Evolutionary conservation across 2,888 invertebrate genomes (phyloP).

Genomic region (Synanthedon tipuliformis): DNA sequence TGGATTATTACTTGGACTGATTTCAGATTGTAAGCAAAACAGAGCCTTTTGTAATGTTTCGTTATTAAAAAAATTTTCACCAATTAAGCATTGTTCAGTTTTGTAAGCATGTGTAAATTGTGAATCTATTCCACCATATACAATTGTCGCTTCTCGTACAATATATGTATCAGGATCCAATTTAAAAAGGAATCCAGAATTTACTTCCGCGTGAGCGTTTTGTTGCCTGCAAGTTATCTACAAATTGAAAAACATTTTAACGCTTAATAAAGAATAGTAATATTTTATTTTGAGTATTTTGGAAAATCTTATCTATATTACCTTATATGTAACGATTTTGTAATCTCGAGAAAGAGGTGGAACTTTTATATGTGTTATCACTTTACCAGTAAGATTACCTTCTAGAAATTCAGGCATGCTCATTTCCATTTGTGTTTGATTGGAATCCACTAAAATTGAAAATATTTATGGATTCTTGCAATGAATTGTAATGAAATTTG

Average conservation of each 20-base stretch:
- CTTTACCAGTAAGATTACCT: constrained; percentile 32
- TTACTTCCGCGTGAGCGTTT: constrained; percentile 76
- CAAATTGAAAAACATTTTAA: not conserved
- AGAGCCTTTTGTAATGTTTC: constrained; percentile 36
- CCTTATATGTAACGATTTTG: constrained; percentile 72
- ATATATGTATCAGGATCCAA: constrained; percentile 32
- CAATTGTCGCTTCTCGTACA: constrained; percentile 51
- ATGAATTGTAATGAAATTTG: not conserved
- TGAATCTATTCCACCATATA: constrained; percentile 65
- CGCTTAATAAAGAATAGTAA: no score
- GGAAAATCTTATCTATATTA: constrained; percentile 5
- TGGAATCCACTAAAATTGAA: not conserved
- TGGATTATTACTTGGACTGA: constrained; percentile 6
- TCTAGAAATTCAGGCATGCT: constrained; percentile 32
- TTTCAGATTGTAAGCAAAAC: not conserved
- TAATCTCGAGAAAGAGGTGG: constrained; percentile 56
- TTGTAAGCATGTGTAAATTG: constrained; percentile 41
- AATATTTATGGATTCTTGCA: not conserved
- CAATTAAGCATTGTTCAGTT: constrained; percentile 53
- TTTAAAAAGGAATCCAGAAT: constrained; percentile 73
- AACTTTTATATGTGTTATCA: constrained; percentile 63
- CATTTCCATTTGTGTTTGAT: not conserved
- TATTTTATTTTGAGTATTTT: no score
- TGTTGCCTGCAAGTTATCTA: constrained; percentile 77
- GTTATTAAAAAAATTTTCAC: constrained; percentile 38